A percentile compares a stretch with the other conserved stretches of the same genome.
These are phyloP conservation scores for Lagria hirta DNA, from an alignment of 2,888 invertebrate species.

Conservation along the genomic window DNA sequence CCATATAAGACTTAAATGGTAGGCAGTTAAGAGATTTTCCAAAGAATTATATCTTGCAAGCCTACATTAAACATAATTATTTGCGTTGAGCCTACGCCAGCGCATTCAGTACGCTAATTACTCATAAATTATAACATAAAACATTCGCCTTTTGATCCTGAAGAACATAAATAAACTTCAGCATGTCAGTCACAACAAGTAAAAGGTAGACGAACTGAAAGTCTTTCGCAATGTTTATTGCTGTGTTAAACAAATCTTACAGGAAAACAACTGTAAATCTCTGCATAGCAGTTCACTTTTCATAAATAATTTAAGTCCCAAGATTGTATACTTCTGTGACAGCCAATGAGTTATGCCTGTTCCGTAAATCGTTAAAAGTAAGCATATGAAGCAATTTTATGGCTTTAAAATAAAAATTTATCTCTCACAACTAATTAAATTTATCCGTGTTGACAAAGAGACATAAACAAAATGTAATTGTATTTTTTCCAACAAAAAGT, in stretches of 20 bases:
- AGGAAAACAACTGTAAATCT: constrained; percentile 48
- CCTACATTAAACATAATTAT: constrained; percentile 48
- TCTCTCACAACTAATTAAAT: too few species aligned
- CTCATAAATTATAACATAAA: constrained; percentile 52
- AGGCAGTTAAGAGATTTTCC: constrained; percentile 28
- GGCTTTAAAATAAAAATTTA: too few species aligned
- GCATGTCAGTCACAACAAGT: constrained; percentile 47
- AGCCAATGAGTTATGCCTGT: constrained; percentile 35
- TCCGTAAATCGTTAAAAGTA: too few species aligned
- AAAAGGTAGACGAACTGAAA: constrained; percentile 48
- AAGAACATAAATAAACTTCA: constrained; percentile 49
- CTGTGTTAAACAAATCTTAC: constrained; percentile 44
- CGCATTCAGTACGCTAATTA: constrained; percentile 46
- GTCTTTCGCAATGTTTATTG: constrained; percentile 46
- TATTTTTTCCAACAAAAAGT: too few species aligned
- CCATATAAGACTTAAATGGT: constrained; percentile 27
- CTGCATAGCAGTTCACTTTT: constrained; percentile 42
- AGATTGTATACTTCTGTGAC: constrained; percentile 38
- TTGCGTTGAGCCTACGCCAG: constrained; percentile 44
- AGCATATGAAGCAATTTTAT: too few species aligned
- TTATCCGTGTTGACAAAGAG: too few species aligned
- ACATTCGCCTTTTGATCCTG: constrained; percentile 50
- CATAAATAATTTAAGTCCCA: constrained; percentile 43
- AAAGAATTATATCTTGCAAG: constrained; percentile 35
- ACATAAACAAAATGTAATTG: too few species aligned